Evolutionary conservation across 2,113 vertebrate species (phyloP), one percentile per base, ranked within the genome.

Genomic region (Chloebia gouldiae): DNA sequence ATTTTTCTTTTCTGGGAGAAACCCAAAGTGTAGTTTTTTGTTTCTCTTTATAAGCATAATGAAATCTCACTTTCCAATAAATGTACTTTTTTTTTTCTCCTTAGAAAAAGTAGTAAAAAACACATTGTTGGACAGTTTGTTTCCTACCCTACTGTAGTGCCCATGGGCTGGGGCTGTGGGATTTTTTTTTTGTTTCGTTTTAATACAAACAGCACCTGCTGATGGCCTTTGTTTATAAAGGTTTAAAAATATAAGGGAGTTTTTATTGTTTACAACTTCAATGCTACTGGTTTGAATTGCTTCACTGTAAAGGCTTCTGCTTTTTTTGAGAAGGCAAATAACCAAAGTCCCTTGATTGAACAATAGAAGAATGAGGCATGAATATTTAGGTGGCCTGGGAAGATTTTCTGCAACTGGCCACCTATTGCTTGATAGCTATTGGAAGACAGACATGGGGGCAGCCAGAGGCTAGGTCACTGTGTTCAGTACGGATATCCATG

Each of bases 401-500:
- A 73, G 78, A 87, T 92, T 84, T 91, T 95, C 93, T 49, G 53
- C 64, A 81, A 37, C 33, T 88, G 81, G 82, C 94, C 93, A 71
- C 85, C 15, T 81, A 47, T 85, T 89, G 89, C 68, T 91, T 96
- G 84, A 71, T 91, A 97, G 81, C 94, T 97, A 95, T 61, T 88
- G 79, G 80, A 70, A 91, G 90, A 72, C 51, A 92, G 92, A 45
- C 88, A 66, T 1, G 2, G 4, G 42, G 71, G 50, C 57, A 60
- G 70, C 65, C 27, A 59, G 92, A 92, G 63, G 63, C 93, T 88
- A 94, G 83, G 81, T 81, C 45, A 65, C 91, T 93, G 68, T 94
- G 85, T 72, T 98, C 97, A 99, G 94, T 99, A 99, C 15, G 98
- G 98, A n/a, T 99, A 99, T 90, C 99, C 99, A 86, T 99, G 98